A percentile compares a stretch with the other conserved stretches of the same genome.
Evolutionary conservation across 2,888 invertebrate genomes (phyloP).

Genomic region (Ochropleura leucogaster): DNA sequence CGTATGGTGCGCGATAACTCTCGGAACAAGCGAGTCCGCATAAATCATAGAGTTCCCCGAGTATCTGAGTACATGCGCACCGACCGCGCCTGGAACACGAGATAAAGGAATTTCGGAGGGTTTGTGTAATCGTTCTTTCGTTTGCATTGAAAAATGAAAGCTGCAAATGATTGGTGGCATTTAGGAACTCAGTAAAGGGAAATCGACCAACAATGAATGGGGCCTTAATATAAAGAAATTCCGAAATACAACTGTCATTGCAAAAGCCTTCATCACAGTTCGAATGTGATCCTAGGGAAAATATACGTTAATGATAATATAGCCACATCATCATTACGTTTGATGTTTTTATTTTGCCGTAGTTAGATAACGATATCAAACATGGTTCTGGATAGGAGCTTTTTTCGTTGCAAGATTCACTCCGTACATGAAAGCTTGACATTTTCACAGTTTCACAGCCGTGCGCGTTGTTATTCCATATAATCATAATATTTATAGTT

Average conservation of each 20-base stretch:
- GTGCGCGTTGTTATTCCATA: conserved; percentile 8
- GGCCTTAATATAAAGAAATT: not conserved
- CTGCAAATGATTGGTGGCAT: conserved; percentile 8
- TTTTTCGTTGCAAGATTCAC: not conserved
- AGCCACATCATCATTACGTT: not conserved
- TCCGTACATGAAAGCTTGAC: not conserved
- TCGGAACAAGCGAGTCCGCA: conserved; percentile 47
- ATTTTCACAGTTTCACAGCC: not conserved
- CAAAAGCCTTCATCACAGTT: not conserved
- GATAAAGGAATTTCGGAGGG: conserved; percentile 42
- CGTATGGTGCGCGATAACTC: conserved; percentile 61
- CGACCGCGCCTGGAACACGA: conserved; percentile 33
- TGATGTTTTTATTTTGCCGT: not conserved
- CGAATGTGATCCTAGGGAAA: not conserved
- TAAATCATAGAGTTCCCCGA: conserved; percentile 57
- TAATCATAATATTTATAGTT: conserved; percentile 46
- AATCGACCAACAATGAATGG: not conserved
- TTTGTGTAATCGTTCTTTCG: conserved; percentile 43
- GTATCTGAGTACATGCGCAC: conserved; percentile 11
- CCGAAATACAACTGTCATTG: not conserved
- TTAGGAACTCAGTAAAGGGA: not conserved
- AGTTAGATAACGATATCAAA: not conserved
- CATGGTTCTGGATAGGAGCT: not conserved
- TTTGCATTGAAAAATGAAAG: conserved; percentile 31
- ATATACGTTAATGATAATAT: not conserved